Evolutionary conservation across 2,113 vertebrate genomes (phyloP).

Genomic region (Piaya cayana): DNA sequence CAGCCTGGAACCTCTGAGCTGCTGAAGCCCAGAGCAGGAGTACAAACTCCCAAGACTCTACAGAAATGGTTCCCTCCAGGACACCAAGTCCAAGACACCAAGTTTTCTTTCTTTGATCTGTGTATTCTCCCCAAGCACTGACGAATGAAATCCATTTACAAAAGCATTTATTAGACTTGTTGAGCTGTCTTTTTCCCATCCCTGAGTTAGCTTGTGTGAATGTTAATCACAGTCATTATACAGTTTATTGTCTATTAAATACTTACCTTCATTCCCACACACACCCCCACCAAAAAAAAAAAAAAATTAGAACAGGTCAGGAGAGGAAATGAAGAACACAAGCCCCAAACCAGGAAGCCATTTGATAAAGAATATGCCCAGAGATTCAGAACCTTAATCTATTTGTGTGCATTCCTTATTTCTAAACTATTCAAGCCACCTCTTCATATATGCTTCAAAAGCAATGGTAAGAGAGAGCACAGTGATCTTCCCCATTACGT

Average conservation of each 20-base stretch:
- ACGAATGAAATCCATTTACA: neutral
- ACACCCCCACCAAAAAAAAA: neutral
- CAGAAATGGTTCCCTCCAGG: neutral
- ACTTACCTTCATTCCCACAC: neutral
- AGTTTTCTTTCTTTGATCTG: neutral
- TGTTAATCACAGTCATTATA: neutral
- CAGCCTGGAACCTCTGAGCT: neutral
- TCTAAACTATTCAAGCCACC: neutral
- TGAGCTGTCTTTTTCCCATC: neutral
- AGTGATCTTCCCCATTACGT: neutral
- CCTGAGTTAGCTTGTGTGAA: neutral
- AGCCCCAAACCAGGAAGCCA: neutral
- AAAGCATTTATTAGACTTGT: neutral
- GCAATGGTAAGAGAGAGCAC: accelerated
- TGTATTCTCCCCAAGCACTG: neutral
- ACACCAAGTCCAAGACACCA: neutral
- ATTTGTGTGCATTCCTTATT: neutral
- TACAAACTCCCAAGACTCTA: neutral
- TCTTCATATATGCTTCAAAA: neutral
- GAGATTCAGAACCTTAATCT: neutral
- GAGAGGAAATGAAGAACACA: neutral
- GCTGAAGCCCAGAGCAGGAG: neutral
- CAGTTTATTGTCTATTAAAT: neutral
- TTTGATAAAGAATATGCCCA: neutral
- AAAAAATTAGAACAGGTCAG: neutral